phyloP scores from a whole-genome alignment of 1,140 invertebrate genomes.

The Zelostemma sp. region DNA sequence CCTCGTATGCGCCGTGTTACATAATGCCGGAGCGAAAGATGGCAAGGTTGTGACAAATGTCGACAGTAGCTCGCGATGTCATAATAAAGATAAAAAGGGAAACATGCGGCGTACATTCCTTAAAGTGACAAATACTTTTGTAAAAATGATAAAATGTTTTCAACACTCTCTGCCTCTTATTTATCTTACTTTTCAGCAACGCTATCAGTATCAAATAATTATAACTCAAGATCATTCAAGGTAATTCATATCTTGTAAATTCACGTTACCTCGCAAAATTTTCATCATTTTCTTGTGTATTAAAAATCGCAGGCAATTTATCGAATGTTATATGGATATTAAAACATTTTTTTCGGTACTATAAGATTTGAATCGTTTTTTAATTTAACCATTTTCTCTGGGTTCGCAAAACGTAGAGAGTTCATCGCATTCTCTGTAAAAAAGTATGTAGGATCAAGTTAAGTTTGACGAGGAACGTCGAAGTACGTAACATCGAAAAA shows the following conservation, averaged over 20 bases:
- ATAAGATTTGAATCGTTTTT: too few species aligned
- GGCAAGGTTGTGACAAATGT: conserved; percentile 14
- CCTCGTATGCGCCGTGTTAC: conserved; percentile 8
- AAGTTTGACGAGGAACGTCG: conserved; percentile 2
- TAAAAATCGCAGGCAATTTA: too few species aligned
- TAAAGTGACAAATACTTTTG: neutral
- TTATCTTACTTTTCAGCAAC: too few species aligned
- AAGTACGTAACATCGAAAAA: conserved; percentile 8
- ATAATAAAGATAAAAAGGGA: conserved; percentile 11
- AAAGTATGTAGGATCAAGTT: neutral
- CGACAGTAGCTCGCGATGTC: conserved; percentile 3
- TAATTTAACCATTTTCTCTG: too few species aligned
- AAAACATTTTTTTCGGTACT: too few species aligned
- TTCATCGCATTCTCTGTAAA: neutral
- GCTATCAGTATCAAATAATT: too few species aligned
- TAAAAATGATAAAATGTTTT: neutral
- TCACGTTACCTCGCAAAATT: too few species aligned
- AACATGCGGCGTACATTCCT: conserved; percentile 1
- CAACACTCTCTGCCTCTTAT: too few species aligned
- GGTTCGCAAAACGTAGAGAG: neutral
- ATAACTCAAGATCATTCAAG: too few species aligned
- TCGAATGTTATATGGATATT: too few species aligned
- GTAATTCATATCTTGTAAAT: too few species aligned
- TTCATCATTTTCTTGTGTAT: too few species aligned
- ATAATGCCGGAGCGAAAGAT: conserved; percentile 4